Percentiles rank a stretch among this genome's conserved stretches.
These are phyloP conservation scores for Drosophila lowei DNA, from an alignment of 1,140 invertebrate genomes.

Conservation along the genomic window DNA sequence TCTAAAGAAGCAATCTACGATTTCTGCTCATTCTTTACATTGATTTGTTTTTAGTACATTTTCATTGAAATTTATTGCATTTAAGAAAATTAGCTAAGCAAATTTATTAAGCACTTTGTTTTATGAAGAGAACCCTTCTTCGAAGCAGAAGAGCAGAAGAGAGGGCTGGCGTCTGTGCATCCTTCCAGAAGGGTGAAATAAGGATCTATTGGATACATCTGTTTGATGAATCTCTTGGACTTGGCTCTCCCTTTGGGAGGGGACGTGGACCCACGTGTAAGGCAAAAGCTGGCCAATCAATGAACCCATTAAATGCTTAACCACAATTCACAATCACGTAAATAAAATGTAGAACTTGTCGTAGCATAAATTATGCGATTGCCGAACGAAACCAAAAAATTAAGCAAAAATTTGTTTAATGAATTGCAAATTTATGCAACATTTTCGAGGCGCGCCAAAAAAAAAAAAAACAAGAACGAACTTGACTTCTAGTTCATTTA, in stretches of 20 bases:
- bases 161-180: background rate
- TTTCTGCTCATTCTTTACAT: slow-evolving; percentile 16
- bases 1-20: background rate
- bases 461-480: slow-evolving; percentile 58
- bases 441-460: slow-evolving; percentile 68
- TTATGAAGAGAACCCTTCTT: slow-evolving; percentile 40
- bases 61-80: slow-evolving; percentile 80
- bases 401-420: slow-evolving; percentile 71
- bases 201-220: background rate
- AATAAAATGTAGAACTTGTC: slow-evolving; percentile 78
- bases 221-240: slow-evolving; percentile 59
- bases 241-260: slow-evolving; percentile 11
- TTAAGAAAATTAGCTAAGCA: slow-evolving; percentile 80
- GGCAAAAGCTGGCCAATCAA: slow-evolving; percentile 60
- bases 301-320: slow-evolving; percentile 80
- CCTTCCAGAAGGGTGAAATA: background rate
- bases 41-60: slow-evolving; percentile 74
- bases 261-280: slow-evolving; percentile 61
- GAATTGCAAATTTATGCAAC: slow-evolving; percentile 78
- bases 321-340: slow-evolving; percentile 78
- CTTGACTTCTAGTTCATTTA: slow-evolving; percentile 80
- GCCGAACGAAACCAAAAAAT: slow-evolving; percentile 62
- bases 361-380: slow-evolving; percentile 74
- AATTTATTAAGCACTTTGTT: slow-evolving; percentile 77
- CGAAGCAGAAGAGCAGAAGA: background rate